These are phyloP conservation scores for Eumaeus atala DNA, from an alignment of 1,140 invertebrate species.

Conservation along the genomic window DNA sequence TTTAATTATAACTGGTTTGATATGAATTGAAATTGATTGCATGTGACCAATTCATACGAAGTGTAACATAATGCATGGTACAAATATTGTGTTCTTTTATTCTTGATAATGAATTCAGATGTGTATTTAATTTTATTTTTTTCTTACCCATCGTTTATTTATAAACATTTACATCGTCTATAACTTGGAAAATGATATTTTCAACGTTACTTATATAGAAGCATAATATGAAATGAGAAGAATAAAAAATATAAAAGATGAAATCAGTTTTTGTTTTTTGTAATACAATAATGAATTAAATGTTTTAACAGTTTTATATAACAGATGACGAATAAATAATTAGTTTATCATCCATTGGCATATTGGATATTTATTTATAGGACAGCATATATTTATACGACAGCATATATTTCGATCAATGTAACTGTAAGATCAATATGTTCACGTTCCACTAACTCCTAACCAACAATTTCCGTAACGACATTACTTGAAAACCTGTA, in stretches of 20 bases:
- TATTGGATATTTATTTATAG: conserved; percentile 35
- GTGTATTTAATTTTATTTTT: too few relatives aligned
- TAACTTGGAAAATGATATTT: too few relatives aligned
- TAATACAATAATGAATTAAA: too few relatives aligned
- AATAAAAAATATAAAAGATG: too few relatives aligned
- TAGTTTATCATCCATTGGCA: conserved; percentile 30
- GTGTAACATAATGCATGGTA: conserved; percentile 8
- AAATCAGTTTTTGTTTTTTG: too few relatives aligned
- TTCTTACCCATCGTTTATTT: background rate
- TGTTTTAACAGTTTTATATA: too few relatives aligned
- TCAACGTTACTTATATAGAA: too few relatives aligned
- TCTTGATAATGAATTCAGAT: too few relatives aligned
- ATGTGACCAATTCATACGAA: conserved; percentile 33
- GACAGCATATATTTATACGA: conserved; percentile 30
- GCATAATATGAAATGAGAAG: too few relatives aligned
- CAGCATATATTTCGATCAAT: conserved; percentile 23
- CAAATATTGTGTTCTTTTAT: conserved; percentile 15
- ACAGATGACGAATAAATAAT: conserved; percentile 21
- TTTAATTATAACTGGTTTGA: conserved; percentile 44
- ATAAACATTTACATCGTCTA: conserved; percentile 10
- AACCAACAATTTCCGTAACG: conserved; percentile 33
- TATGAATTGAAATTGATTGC: conserved; percentile 43
- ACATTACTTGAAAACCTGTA: conserved; percentile 36
- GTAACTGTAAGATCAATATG: conserved; percentile 40
- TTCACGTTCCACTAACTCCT: conserved; percentile 42